Evolutionary conservation across 2,113 vertebrate species (phyloP).

Genomic region (Micromys minutus): DNA sequence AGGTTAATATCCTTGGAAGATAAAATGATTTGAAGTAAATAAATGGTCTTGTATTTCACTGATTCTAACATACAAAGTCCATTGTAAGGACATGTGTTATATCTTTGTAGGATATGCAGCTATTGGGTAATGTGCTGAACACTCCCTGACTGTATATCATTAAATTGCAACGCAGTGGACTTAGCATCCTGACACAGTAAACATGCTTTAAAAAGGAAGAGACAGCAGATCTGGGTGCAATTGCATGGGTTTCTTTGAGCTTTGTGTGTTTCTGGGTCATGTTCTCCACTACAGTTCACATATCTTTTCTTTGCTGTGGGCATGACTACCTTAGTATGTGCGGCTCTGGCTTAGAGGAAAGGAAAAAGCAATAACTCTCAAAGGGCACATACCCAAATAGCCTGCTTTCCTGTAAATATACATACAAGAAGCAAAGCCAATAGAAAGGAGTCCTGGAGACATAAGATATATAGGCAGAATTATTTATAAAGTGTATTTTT

Average conservation of each 20-base stretch:
- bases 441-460: slow-evolving; percentile 52
- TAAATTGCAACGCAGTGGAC: not conserved
- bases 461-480: slow-evolving; percentile 65
- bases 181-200: not conserved
- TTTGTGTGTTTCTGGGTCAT: not conserved
- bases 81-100: not conserved
- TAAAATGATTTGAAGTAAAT: slow-evolving; percentile 38
- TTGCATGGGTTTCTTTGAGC: slow-evolving; percentile 9
- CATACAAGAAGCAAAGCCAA: not conserved
- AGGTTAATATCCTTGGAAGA: slow-evolving; percentile 6
- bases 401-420: slow-evolving; percentile 59
- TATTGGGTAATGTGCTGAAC: not conserved
- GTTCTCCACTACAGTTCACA: slow-evolving; percentile 22
- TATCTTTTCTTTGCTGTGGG: not conserved
- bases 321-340: not conserved
- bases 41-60: not conserved
- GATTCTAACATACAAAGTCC: not conserved
- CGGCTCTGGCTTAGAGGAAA: not conserved
- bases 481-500: slow-evolving; percentile 69
- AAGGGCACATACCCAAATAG: slow-evolving; percentile 58
- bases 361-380: slow-evolving; percentile 44
- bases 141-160: not conserved
- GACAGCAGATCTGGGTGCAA: not conserved
- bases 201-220: not conserved
- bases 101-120: not conserved